Percentiles rank a stretch among this genome's conserved stretches.
These are phyloP conservation scores for Stegastes partitus DNA, from an alignment of 2,113 vertebrate species.

Conservation along the genomic window DNA sequence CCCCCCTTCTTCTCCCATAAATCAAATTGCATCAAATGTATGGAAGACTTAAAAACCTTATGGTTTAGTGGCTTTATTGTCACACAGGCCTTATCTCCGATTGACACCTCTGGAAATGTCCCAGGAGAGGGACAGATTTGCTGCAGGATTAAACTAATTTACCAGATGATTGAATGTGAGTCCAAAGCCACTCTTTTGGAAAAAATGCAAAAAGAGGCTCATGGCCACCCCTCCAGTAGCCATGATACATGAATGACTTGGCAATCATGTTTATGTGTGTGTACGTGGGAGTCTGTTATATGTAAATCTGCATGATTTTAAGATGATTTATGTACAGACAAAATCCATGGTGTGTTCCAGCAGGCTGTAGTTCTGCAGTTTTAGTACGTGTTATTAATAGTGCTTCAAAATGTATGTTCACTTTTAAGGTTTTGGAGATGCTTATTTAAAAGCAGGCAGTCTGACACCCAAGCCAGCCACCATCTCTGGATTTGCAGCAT, in stretches of 20 bases:
- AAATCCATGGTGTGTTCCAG: slow-evolving; percentile 2
- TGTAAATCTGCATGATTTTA: slow-evolving; percentile 11
- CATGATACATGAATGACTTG: slow-evolving; percentile 74
- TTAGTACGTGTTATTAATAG: slow-evolving; percentile 14
- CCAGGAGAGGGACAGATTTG: slow-evolving; percentile 82
- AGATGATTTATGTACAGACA: slow-evolving; percentile 16
- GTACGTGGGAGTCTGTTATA: slow-evolving; percentile 18
- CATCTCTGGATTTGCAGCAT: slow-evolving; percentile 74
- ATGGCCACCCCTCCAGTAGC: slow-evolving; percentile 54
- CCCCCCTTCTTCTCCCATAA: slow-evolving; percentile 52
- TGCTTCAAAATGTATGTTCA: slow-evolving; percentile 28
- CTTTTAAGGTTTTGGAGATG: slow-evolving; percentile 51
- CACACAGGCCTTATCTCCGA: slow-evolving; percentile 81
- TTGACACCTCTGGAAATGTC: slow-evolving; percentile 84
- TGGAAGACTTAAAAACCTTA: slow-evolving; percentile 60
- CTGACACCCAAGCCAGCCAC: slow-evolving; percentile 60
- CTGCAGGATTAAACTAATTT: slow-evolving; percentile 84
- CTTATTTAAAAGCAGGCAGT: slow-evolving; percentile 53
- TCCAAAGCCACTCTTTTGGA: slow-evolving; percentile 82
- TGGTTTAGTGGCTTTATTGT: slow-evolving; percentile 79
- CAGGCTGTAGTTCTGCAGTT: not conserved
- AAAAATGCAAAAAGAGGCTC: slow-evolving; percentile 75
- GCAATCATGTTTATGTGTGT: slow-evolving; percentile 45
- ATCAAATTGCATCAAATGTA: slow-evolving; percentile 71
- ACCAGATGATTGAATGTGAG: slow-evolving; percentile 82